A percentile compares a stretch with the other conserved stretches of the same genome.
Conservation (phyloP, 2,888 invertebrate species). For the Dryobotodes eremita region DNA sequence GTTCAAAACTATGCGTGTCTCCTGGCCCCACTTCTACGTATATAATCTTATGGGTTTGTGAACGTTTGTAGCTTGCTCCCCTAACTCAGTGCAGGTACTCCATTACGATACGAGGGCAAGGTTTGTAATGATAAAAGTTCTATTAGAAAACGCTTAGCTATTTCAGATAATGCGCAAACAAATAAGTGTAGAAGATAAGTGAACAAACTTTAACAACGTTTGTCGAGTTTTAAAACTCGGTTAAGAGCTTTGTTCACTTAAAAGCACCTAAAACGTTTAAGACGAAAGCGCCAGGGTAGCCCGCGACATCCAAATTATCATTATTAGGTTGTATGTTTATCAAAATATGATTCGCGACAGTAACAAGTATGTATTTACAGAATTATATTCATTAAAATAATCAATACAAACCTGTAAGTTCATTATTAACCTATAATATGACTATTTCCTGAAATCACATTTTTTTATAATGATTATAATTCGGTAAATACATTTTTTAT, state of each 20-base stretch:
- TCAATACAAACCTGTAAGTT: too few species aligned
- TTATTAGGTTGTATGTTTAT: too few species aligned
- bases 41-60: conserved; percentile 28
- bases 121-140: conserved; percentile 53
- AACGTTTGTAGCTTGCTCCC: conserved; percentile 21
- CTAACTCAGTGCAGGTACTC: conserved; percentile 44
- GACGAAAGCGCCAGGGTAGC: too few species aligned
- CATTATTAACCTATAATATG: too few species aligned
- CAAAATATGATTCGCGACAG: too few species aligned
- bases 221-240: conserved; percentile 13
- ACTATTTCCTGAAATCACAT: too few species aligned
- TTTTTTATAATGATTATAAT: too few species aligned
- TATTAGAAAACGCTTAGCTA: conserved; percentile 59
- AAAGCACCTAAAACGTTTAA: conserved; percentile 19
- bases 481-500: too few species aligned
- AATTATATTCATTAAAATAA: too few species aligned
- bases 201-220: conserved; percentile 29
- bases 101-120: conserved; percentile 47
- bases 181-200: conserved; percentile 41
- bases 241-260: conserved; percentile 9
- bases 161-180: conserved; percentile 42
- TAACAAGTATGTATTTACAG: too few species aligned
- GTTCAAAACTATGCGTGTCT: conserved; percentile 12
- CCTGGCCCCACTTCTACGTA: background rate
- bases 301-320: too few species aligned